phyloP scores from a whole-genome alignment of 2,797 vertebrate species.

The Myotis pilosus region DNA sequence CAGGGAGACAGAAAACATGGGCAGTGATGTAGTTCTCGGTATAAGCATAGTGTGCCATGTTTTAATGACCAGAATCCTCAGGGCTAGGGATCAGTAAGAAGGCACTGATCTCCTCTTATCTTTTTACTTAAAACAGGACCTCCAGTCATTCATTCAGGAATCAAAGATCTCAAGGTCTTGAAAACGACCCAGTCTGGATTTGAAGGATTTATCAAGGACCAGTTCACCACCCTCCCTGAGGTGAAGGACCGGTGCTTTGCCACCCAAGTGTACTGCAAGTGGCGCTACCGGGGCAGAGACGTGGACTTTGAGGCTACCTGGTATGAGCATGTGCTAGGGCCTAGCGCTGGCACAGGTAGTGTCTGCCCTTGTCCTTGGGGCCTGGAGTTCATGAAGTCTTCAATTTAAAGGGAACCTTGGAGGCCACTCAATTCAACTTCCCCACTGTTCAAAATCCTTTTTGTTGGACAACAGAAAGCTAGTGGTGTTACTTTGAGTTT shows the following conservation, averaged over 20 bases:
- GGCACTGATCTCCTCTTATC: background rate
- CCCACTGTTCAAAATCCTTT: background rate
- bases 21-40: background rate
- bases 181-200: constrained; percentile 98
- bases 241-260: constrained; percentile 93
- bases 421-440: background rate
- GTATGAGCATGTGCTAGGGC: constrained; percentile 79
- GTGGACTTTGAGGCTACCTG: constrained; percentile 90
- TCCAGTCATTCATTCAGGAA: constrained; percentile 90
- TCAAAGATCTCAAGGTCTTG: constrained; percentile 93
- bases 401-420: background rate
- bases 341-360: rapidly evolving
- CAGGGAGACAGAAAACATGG: background rate
- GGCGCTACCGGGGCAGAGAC: constrained; percentile 88
- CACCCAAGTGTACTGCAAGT: constrained; percentile 91
- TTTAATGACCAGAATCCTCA: background rate
- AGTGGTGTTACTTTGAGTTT: background rate
- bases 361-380: background rate
- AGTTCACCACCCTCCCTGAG: constrained; percentile 93
- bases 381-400: background rate
- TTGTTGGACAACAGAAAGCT: background rate
- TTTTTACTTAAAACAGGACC: constrained; percentile 80
- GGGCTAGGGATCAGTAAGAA: background rate
- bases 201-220: constrained; percentile 90
- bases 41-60: background rate